Evolutionary conservation across 2,888 invertebrate genomes (phyloP).

Genomic region (Phlogophora meticulosa): DNA sequence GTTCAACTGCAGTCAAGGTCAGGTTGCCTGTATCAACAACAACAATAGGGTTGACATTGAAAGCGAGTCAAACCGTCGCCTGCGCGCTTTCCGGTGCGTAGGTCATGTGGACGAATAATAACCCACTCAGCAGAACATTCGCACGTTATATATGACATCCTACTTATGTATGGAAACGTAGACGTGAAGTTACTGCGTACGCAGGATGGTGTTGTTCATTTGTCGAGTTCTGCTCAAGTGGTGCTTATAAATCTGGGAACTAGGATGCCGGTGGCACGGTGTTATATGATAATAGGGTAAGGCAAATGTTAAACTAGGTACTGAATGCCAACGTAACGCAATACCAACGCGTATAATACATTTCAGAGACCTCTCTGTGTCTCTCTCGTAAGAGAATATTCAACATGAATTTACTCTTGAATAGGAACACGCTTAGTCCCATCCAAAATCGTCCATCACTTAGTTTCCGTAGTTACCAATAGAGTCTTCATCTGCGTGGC

Average conservation of each 20-base stretch:
- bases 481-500: too few species aligned
- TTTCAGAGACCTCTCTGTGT: too few species aligned
- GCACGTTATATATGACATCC: constrained; percentile 69
- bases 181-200: background rate
- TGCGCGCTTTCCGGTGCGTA: constrained; percentile 62
- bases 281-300: background rate
- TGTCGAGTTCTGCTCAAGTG: constrained; percentile 17
- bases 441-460: too few species aligned
- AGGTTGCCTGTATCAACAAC: constrained; percentile 40
- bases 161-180: constrained; percentile 52
- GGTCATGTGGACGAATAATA: constrained; percentile 64
- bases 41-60: constrained; percentile 65
- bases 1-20: constrained; percentile 69
- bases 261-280: background rate
- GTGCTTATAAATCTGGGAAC: constrained; percentile 3
- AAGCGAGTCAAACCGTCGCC: constrained; percentile 44
- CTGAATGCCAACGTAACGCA: background rate
- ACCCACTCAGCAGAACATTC: constrained; percentile 62
- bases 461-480: too few species aligned
- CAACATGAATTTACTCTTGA: too few species aligned
- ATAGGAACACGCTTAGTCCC: too few species aligned
- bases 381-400: too few species aligned
- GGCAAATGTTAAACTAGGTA: background rate
- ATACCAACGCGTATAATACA: too few species aligned
- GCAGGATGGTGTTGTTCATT: constrained; percentile 25